Evolutionary conservation across 92 coral and sea anemone genomes (phyloP).

Genomic region (Pocillopora meandrina): DNA sequence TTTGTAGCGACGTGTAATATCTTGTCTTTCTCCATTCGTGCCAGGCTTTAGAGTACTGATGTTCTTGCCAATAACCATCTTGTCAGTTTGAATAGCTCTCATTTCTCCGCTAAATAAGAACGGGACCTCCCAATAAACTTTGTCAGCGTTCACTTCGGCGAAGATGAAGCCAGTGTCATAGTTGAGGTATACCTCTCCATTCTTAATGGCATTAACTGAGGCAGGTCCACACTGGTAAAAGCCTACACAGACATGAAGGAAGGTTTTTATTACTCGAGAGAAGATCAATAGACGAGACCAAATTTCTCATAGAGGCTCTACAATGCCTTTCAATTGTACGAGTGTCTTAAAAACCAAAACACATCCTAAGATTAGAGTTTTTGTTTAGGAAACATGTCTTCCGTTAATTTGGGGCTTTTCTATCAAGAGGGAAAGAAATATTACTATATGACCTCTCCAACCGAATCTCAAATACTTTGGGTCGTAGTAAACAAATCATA

Average conservation of each 20-base stretch:
- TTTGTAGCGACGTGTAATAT: conserved; percentile 47
- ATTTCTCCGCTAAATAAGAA: conserved; percentile 15
- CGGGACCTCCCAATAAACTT: conserved; percentile 64
- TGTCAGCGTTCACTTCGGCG: conserved; percentile 88
- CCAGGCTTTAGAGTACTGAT: conserved; percentile 52
- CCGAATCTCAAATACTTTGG: too few relatives aligned
- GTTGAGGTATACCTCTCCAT: conserved; percentile 76
- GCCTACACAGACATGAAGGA: conserved; percentile 29
- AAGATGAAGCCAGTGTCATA: conserved; percentile 83
- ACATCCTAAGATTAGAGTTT: too few relatives aligned
- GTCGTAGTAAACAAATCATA: too few relatives aligned
- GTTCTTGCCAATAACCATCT: not conserved
- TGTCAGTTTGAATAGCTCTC: not conserved
- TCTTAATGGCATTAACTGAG: conserved; percentile 83
- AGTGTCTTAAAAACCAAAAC: too few relatives aligned
- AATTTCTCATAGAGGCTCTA: not conserved
- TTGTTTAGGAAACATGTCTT: too few relatives aligned
- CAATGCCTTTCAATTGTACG: too few relatives aligned
- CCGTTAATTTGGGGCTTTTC: too few relatives aligned
- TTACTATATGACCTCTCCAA: too few relatives aligned
- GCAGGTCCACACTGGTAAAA: conserved; percentile 82
- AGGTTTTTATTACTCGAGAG: not conserved
- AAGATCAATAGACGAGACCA: too few relatives aligned
- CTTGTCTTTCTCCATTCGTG: not conserved
- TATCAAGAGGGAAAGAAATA: too few relatives aligned